Conservation (phyloP, 2,113 vertebrate genomes). For the Rhynchopsitta pachyrhyncha region DNA sequence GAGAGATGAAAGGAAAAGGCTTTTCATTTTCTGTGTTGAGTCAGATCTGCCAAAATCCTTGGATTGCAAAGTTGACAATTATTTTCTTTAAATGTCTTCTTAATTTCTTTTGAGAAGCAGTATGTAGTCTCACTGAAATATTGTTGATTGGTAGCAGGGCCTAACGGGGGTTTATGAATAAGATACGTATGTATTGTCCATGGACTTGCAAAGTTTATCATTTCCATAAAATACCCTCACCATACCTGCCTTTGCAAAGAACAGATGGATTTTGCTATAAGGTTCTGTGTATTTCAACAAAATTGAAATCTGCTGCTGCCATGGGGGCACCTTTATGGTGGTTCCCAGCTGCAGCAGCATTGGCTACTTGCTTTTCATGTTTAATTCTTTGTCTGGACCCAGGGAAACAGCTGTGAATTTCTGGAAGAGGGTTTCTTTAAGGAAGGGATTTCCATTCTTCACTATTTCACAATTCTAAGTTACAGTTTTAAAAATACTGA, state of each 20-base stretch:
- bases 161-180: not conserved
- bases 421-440: not conserved
- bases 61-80: not conserved
- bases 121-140: not conserved
- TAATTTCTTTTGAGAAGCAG: not conserved
- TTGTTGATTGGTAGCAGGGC: not conserved
- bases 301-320: not conserved
- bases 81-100: not conserved
- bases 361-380: not conserved
- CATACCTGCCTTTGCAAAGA: not conserved
- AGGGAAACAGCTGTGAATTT: not conserved
- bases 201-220: not conserved
- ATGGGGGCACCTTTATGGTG: not conserved
- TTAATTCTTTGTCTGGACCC: not conserved
- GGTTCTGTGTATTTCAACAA: not conserved
- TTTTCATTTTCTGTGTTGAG: not conserved
- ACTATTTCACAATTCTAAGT: not conserved
- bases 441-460: not conserved
- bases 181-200: not conserved
- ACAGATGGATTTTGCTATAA: not conserved
- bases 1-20: not conserved
- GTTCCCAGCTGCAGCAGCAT: not conserved
- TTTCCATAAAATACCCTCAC: not conserved
- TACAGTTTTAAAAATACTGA: not conserved
- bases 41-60: not conserved